Evolutionary conservation across 2,888 invertebrate genomes (phyloP).

Genomic region (Bombylius discolor): DNA sequence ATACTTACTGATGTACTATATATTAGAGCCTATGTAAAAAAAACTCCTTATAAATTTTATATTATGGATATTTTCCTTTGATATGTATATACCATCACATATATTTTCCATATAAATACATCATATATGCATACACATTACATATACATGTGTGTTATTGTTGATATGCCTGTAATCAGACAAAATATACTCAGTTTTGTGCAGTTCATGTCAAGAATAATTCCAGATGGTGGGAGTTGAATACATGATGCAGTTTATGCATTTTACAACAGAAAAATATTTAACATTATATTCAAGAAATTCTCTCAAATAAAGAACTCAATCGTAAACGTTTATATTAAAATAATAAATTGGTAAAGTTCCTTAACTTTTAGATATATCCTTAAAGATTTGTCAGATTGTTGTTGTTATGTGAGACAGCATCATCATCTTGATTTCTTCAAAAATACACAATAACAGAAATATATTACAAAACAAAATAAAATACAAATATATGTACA

Average conservation of each 20-base stretch:
- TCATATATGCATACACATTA: too few relatives aligned
- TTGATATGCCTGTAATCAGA: too few relatives aligned
- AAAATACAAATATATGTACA: too few relatives aligned
- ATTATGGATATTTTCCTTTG: too few relatives aligned
- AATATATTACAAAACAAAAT: too few relatives aligned
- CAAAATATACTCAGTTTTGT: neutral
- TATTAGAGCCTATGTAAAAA: too few relatives aligned
- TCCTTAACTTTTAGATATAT: neutral
- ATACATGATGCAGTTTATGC: conserved; percentile 3
- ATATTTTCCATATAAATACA: too few relatives aligned
- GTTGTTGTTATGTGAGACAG: neutral
- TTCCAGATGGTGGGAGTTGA: conserved; percentile 11
- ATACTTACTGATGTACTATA: too few relatives aligned
- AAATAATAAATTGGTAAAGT: conserved; percentile 12
- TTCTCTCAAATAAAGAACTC: conserved; percentile 11
- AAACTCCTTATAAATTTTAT: too few relatives aligned
- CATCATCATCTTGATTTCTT: neutral
- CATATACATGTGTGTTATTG: too few relatives aligned
- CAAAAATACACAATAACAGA: neutral
- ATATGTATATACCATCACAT: too few relatives aligned
- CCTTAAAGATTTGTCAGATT: neutral
- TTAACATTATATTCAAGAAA: neutral
- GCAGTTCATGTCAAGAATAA: neutral
- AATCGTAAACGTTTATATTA: conserved; percentile 15
- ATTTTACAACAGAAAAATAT: neutral